Evolutionary conservation across 2,113 vertebrate species (phyloP).

Genomic region (Mixornis gularis): DNA sequence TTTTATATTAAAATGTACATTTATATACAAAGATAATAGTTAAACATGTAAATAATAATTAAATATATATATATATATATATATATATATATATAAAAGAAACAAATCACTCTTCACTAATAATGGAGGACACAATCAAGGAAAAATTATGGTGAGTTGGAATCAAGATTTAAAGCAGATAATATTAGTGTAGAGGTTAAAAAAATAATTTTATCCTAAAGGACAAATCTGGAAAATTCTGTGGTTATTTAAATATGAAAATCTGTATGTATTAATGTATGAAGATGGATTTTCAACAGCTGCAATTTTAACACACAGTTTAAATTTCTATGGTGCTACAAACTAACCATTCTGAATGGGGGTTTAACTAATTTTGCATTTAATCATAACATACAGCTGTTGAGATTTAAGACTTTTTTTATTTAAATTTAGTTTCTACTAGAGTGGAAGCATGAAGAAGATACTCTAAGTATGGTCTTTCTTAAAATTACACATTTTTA

Average conservation of each 20-base stretch:
- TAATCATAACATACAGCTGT: neutral
- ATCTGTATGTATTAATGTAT: neutral
- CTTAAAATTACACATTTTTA: neutral
- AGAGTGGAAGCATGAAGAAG: neutral
- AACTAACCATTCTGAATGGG: neutral
- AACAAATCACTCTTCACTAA: neutral
- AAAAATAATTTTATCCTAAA: neutral
- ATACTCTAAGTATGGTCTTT: neutral
- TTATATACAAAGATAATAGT: neutral
- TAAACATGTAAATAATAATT: neutral
- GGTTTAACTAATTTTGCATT: neutral
- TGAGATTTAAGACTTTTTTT: neutral
- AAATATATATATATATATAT: too few relatives aligned
- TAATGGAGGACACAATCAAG: neutral
- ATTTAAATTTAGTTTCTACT: neutral
- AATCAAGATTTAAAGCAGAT: neutral
- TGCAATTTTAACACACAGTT: neutral
- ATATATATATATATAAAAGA: too few relatives aligned
- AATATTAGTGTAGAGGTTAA: neutral
- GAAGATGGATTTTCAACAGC: neutral
- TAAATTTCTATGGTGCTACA: neutral
- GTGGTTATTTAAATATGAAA: neutral
- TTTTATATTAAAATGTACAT: rapidly evolving
- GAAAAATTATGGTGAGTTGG: neutral
- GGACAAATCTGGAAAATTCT: neutral